These are phyloP conservation scores for Plutomurus gul DNA, from an alignment of 1,140 invertebrate genomes.

Conservation along the genomic window DNA sequence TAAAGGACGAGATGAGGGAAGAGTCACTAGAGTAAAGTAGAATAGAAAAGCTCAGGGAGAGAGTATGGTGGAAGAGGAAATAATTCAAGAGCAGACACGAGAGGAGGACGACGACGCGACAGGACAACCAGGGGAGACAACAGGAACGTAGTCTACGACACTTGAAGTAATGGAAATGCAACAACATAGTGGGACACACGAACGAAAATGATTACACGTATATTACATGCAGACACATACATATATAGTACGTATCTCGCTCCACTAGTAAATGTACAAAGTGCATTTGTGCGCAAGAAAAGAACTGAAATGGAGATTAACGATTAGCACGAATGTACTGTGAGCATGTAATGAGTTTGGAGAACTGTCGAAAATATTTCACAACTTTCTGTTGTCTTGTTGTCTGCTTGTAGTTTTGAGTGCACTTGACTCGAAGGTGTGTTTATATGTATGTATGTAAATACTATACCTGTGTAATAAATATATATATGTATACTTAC, in stretches of 20 bases:
- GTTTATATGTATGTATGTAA: no score
- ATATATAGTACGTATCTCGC: no score
- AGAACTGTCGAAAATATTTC: background rate
- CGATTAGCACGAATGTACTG: background rate
- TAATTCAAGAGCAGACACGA: background rate
- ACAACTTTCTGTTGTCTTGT: background rate
- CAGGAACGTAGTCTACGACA: no score
- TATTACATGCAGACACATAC: no score
- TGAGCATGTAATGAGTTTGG: background rate
- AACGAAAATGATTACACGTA: background rate
- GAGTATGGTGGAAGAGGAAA: background rate
- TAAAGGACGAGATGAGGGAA: background rate
- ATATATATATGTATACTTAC: no score
- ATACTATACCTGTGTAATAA: no score
- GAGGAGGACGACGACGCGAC: no score
- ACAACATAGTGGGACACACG: no score
- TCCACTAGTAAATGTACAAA: no score
- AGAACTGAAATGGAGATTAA: background rate
- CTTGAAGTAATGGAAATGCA: no score
- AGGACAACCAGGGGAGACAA: no score
- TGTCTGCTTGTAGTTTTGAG: background rate
- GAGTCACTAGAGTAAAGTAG: background rate
- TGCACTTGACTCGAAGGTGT: background rate
- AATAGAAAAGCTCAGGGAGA: background rate
- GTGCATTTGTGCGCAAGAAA: background rate